Conservation (phyloP, 2,888 invertebrate genomes). For the Catocala fraxini region DNA sequence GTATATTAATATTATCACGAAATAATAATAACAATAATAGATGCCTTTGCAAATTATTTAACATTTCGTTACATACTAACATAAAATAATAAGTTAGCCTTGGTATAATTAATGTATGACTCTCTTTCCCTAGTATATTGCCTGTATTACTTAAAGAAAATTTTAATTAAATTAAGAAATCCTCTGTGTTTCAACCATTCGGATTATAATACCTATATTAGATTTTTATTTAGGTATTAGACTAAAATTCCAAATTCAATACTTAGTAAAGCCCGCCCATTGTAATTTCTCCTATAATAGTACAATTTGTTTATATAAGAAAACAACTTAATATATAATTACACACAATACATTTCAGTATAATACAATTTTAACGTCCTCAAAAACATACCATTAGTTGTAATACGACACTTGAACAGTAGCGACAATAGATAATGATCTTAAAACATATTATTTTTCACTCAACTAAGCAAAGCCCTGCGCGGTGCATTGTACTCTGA, state of each 20-base stretch:
- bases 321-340: constrained; percentile 21
- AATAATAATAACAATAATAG: too few relatives aligned
- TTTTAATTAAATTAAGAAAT: too few relatives aligned
- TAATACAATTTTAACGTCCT: constrained; percentile 37
- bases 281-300: neutral
- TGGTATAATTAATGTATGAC: too few relatives aligned
- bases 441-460: constrained; percentile 84
- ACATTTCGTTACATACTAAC: too few relatives aligned
- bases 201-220: too few relatives aligned
- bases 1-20: too few relatives aligned
- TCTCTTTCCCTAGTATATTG: too few relatives aligned
- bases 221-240: too few relatives aligned
- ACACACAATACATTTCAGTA: constrained; percentile 30
- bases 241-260: neutral
- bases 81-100: too few relatives aligned
- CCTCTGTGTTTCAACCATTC: too few relatives aligned
- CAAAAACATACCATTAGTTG: constrained; percentile 56
- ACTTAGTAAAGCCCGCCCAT: neutral
- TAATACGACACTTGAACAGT: constrained; percentile 67
- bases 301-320: constrained; percentile 15
- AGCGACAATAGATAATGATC: constrained; percentile 73
- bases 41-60: too few relatives aligned
- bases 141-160: too few relatives aligned
- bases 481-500: constrained; percentile 44
- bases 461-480: constrained; percentile 70